Percentiles rank a stretch among this genome's conserved stretches.
phyloP scores from a whole-genome alignment of 2,797 vertebrate species.

The Echiichthys vipera region DNA sequence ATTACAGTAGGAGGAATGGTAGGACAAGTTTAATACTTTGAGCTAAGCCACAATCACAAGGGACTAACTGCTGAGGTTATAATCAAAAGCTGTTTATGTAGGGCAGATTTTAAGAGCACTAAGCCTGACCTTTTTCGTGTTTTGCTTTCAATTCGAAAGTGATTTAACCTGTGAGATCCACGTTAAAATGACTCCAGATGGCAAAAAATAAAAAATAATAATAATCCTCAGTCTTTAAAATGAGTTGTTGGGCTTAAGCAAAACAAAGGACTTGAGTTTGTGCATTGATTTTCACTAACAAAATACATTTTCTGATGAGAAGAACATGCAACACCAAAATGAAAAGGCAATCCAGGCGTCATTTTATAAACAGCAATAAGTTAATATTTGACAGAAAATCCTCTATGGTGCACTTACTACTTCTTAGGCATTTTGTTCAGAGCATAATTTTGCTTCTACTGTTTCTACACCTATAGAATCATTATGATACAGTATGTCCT shows the following conservation, averaged over 20 bases:
- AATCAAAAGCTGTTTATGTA: conserved; percentile 85
- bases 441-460: conserved; percentile 57
- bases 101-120: conserved; percentile 79
- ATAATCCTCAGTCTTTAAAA: conserved; percentile 79
- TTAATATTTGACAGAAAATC: conserved; percentile 63
- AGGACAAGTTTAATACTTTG: conserved; percentile 80
- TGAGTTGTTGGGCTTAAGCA: conserved; percentile 73
- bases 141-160: conserved; percentile 74
- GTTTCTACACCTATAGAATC: conserved; percentile 65
- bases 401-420: conserved; percentile 64
- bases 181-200: conserved; percentile 79
- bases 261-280: conserved; percentile 60
- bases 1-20: conserved; percentile 72
- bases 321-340: conserved; percentile 71
- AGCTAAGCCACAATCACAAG: conserved; percentile 84
- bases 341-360: conserved; percentile 72
- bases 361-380: conserved; percentile 77
- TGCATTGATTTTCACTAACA: conserved; percentile 72
- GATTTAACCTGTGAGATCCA: conserved; percentile 80
- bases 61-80: conserved; percentile 77
- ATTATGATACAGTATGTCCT: conserved; percentile 58
- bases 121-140: conserved; percentile 84
- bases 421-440: conserved; percentile 46
- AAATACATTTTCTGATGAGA: conserved; percentile 61
- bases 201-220: conserved; percentile 51